These are phyloP conservation scores for Frankliniella fusca DNA, from an alignment of 2,888 invertebrate species.

Conservation along the genomic window DNA sequence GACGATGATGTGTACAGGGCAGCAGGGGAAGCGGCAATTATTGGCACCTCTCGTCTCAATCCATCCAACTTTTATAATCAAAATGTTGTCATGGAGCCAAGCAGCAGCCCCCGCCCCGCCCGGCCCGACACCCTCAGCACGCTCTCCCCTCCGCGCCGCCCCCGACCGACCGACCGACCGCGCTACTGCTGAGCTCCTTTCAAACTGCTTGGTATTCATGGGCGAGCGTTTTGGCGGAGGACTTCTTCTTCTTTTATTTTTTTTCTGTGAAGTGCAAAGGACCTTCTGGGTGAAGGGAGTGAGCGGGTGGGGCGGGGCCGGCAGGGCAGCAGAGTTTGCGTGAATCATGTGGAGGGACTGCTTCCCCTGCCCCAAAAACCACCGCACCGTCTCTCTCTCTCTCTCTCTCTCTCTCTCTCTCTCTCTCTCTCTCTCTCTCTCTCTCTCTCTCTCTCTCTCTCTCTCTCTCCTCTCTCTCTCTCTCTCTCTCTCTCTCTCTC, in stretches of 20 bases:
- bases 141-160: neutral
- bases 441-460: too few relatives aligned
- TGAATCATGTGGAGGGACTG: neutral
- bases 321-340: neutral
- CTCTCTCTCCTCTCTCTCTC: too few relatives aligned
- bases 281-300: neutral
- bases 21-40: neutral
- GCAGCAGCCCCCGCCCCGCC: neutral
- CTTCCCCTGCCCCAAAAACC: neutral
- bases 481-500: too few relatives aligned
- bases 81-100: slow-evolving; percentile 20
- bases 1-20: neutral
- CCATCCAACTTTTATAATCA: slow-evolving; percentile 8
- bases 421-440: neutral
- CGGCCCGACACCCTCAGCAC: neutral
- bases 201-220: slow-evolving; percentile 22
- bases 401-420: neutral
- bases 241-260: slow-evolving; percentile 8
- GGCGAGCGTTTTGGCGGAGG: slow-evolving; percentile 10
- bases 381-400: neutral
- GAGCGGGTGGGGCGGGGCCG: neutral
- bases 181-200: neutral
- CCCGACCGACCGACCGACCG: neutral
- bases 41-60: slow-evolving; percentile 19
- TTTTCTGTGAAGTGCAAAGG: slow-evolving; percentile 18